Percentiles rank a stretch among this genome's conserved stretches.
Evolutionary conservation across 53 echinoderm and acorn worm species (phyloP).

Genomic region (Luidia sarsii): DNA sequence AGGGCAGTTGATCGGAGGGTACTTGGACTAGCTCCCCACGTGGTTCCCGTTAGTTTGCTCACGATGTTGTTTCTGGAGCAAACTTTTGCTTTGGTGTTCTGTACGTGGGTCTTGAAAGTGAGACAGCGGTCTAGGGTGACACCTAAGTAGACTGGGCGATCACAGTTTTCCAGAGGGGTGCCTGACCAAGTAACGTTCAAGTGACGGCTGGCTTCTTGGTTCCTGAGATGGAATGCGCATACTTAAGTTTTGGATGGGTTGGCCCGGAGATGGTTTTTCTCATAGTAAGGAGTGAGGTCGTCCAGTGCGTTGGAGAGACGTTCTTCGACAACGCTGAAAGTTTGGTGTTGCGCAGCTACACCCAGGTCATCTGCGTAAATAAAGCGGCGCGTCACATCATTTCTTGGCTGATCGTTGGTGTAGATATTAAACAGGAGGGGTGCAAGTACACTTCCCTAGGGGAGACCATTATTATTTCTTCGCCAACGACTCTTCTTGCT

Average conservation of each 20-base stretch:
- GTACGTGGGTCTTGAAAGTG: slow-evolving; percentile 37
- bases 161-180: neutral
- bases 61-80: slow-evolving; percentile 44
- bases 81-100: slow-evolving; percentile 38
- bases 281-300: slow-evolving; percentile 32
- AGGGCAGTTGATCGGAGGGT: slow-evolving; percentile 30
- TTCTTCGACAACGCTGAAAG: slow-evolving; percentile 33
- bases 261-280: slow-evolving; percentile 33
- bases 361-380: slow-evolving; percentile 58
- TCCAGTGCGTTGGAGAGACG: slow-evolving; percentile 13
- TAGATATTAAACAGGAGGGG: slow-evolving; percentile 60
- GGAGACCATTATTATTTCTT: slow-evolving; percentile 45
- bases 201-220: slow-evolving; percentile 38
- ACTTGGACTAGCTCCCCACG: neutral
- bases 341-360: slow-evolving; percentile 24
- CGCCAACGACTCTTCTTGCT: slow-evolving; percentile 53
- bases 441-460: slow-evolving; percentile 63
- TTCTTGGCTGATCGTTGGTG: slow-evolving; percentile 49
- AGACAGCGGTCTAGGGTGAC: slow-evolving; percentile 43
- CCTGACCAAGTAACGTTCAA: slow-evolving; percentile 44
- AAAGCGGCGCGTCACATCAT: slow-evolving; percentile 29
- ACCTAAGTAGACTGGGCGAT: slow-evolving; percentile 41
- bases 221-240: slow-evolving; percentile 39
- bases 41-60: slow-evolving; percentile 24
- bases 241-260: slow-evolving; percentile 57